These are phyloP conservation scores for Drosophila athabasca DNA, from an alignment of 1,140 invertebrate species.

Conservation along the genomic window DNA sequence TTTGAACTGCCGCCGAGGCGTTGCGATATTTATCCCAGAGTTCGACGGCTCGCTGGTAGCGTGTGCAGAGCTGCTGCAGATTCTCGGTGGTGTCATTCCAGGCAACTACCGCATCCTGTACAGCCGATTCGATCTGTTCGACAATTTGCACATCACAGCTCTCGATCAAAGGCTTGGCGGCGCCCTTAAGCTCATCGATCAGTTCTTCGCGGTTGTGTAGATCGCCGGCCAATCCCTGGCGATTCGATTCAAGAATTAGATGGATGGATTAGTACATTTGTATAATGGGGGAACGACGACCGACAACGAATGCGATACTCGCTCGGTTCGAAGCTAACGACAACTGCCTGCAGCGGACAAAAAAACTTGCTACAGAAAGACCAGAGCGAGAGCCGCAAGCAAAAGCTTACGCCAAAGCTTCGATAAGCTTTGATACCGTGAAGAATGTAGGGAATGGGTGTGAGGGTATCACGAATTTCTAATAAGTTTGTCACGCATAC, in stretches of 20 bases:
- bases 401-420: conserved; percentile 48
- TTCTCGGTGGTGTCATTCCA: conserved; percentile 90
- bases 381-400: not conserved
- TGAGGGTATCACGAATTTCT: not conserved
- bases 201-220: conserved; percentile 88
- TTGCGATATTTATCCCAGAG: conserved; percentile 91
- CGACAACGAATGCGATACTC: conserved; percentile 34
- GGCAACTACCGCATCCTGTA: conserved; percentile 89
- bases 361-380: conserved; percentile 40
- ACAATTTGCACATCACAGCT: conserved; percentile 88
- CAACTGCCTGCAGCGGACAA: conserved; percentile 46
- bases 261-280: conserved; percentile 11
- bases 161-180: conserved; percentile 88
- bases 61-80: conserved; percentile 89
- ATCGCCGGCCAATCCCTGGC: conserved; percentile 87
- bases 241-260: not conserved
- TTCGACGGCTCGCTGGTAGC: conserved; percentile 89
- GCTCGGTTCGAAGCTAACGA: conserved; percentile 67
- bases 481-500: not conserved
- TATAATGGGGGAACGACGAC: conserved; percentile 1
- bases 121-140: conserved; percentile 88
- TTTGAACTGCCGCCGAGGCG: conserved; percentile 89
- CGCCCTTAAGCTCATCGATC: conserved; percentile 87
- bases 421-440: conserved; percentile 11
- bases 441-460: not conserved